Evolutionary conservation across 2,113 vertebrate genomes (phyloP).

Genomic region (Camelus bactrianus): DNA sequence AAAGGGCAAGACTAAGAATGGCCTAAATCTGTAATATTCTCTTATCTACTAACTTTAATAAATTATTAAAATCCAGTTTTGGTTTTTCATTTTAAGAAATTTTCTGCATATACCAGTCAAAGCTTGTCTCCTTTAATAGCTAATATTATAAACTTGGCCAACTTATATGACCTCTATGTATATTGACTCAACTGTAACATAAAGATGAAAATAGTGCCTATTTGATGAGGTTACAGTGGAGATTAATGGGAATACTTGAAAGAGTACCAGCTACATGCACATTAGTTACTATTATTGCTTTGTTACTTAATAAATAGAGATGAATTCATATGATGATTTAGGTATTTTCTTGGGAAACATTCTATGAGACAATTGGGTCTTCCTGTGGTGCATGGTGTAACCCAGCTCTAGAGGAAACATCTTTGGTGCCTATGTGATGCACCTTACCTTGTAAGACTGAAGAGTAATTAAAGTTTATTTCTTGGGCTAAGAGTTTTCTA

Average conservation of each 20-base stretch:
- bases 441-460: neutral
- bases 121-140: neutral
- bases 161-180: neutral
- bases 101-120: neutral
- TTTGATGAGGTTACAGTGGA: neutral
- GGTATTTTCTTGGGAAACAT: neutral
- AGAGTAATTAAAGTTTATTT: neutral
- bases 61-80: slow-evolving; percentile 5
- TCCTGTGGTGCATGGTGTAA: neutral
- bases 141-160: neutral
- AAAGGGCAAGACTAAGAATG: neutral
- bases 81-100: slow-evolving; percentile 13
- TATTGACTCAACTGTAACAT: neutral
- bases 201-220: neutral
- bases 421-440: neutral
- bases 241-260: neutral
- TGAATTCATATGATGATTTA: neutral
- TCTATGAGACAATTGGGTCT: neutral
- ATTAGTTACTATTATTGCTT: neutral
- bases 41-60: neutral
- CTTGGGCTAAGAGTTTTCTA: slow-evolving; percentile 28
- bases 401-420: neutral
- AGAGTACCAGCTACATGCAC: neutral
- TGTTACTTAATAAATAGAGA: slow-evolving; percentile 10
- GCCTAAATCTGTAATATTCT: neutral